Conservation (phyloP, 1,140 invertebrate genomes). For the Oppia nitens region DNA sequence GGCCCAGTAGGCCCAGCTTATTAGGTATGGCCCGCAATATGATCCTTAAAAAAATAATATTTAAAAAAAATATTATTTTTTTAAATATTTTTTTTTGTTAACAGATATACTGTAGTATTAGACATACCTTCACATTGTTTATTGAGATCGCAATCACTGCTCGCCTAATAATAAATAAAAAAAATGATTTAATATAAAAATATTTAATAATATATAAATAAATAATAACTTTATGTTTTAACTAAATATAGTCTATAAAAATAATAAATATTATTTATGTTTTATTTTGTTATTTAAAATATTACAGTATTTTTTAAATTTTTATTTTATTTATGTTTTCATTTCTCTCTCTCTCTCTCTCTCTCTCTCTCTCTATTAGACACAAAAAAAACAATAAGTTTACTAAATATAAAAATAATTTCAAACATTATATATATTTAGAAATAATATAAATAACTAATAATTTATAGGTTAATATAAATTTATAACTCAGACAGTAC, state of each 20-base stretch:
- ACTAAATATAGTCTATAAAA: neutral
- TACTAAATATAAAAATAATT: neutral
- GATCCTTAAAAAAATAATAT: neutral
- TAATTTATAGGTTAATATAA: too few species aligned
- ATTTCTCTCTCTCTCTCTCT: too few species aligned
- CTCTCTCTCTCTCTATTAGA: too few species aligned
- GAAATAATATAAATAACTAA: too few species aligned
- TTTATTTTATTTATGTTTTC: too few species aligned
- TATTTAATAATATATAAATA: neutral
- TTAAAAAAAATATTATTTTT: neutral
- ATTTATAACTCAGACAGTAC: too few species aligned
- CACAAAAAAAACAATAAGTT: too few species aligned
- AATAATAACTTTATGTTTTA: neutral
- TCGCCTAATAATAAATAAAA: too few species aligned
- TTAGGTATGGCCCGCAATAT: constrained; percentile 59
- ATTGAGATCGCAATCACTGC: constrained; percentile 13
- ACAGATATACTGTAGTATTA: constrained; percentile 2
- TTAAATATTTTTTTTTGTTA: neutral
- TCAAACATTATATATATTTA: neutral
- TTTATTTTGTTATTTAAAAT: neutral
- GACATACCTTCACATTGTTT: constrained; percentile 13
- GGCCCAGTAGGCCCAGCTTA: constrained; percentile 56
- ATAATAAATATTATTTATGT: neutral
- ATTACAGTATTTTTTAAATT: neutral
- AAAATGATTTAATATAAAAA: constrained; percentile 7